Evolutionary conservation across 2,797 vertebrate genomes (phyloP).

Genomic region (Loriculus beryllinus): DNA sequence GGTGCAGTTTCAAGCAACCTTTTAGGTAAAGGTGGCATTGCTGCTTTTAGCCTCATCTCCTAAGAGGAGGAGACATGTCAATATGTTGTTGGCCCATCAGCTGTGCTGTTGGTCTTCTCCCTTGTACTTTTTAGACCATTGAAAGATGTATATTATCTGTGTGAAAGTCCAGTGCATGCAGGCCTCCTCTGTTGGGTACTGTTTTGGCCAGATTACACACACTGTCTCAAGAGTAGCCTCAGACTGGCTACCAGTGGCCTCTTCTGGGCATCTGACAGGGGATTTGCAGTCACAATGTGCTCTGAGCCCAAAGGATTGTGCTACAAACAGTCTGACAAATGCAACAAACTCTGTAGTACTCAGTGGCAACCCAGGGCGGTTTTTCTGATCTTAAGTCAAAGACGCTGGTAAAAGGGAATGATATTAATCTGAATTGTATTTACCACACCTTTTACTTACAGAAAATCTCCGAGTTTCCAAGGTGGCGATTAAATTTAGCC

Average conservation of each 20-base stretch:
- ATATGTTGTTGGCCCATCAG: not conserved
- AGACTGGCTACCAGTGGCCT: not conserved
- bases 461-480: not conserved
- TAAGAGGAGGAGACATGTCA: not conserved
- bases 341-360: not conserved
- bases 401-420: not conserved
- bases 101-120: not conserved
- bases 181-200: not conserved
- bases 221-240: not conserved
- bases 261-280: not conserved
- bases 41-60: not conserved
- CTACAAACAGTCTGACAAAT: rapidly evolving
- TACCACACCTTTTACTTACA: not conserved
- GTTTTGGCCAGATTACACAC: no score
- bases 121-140: not conserved
- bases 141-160: not conserved
- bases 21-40: not conserved
- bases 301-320: not conserved
- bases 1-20: not conserved
- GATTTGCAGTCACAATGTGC: not conserved
- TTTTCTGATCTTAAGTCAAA: not conserved
- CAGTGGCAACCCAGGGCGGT: not conserved
- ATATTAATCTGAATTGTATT: not conserved
- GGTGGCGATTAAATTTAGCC: not conserved
- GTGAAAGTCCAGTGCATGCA: not conserved